phyloP scores from a whole-genome alignment of 2,888 invertebrate genomes.

The Sphaerophoria taeniata region DNA sequence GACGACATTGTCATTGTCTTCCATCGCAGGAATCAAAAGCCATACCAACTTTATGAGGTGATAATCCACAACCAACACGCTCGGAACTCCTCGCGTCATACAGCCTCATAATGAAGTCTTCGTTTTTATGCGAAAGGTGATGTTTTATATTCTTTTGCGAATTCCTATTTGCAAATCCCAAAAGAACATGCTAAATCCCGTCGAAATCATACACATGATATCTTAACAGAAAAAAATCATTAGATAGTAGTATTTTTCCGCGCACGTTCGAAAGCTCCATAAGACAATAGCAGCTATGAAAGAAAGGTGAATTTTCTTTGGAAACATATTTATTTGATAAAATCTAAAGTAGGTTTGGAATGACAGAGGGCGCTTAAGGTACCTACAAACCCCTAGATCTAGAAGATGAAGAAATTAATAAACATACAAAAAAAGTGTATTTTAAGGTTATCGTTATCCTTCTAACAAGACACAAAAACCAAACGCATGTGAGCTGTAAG shows the following conservation, averaged over 20 bases:
- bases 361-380: no score
- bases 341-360: conserved; percentile 52
- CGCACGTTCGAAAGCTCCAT: conserved; percentile 26
- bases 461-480: no score
- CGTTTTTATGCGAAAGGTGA: conserved; percentile 27
- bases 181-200: conserved; percentile 37
- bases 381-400: no score
- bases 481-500: no score
- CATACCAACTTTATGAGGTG: conserved; percentile 31
- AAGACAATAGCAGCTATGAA: background rate
- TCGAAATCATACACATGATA: conserved; percentile 39
- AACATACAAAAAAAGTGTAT: conserved; percentile 10
- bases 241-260: conserved; percentile 25
- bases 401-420: conserved; percentile 4
- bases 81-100: no score
- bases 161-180: conserved; percentile 40
- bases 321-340: conserved; percentile 63
- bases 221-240: background rate
- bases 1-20: no score
- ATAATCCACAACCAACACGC: conserved; percentile 40
- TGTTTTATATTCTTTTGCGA: conserved; percentile 33
- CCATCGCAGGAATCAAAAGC: conserved; percentile 27
- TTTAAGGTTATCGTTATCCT: no score
- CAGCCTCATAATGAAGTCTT: background rate
- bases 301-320: conserved; percentile 45